Evolutionary conservation across 2,888 invertebrate species (phyloP).

Genomic region (Yponomeuta plumbellus): DNA sequence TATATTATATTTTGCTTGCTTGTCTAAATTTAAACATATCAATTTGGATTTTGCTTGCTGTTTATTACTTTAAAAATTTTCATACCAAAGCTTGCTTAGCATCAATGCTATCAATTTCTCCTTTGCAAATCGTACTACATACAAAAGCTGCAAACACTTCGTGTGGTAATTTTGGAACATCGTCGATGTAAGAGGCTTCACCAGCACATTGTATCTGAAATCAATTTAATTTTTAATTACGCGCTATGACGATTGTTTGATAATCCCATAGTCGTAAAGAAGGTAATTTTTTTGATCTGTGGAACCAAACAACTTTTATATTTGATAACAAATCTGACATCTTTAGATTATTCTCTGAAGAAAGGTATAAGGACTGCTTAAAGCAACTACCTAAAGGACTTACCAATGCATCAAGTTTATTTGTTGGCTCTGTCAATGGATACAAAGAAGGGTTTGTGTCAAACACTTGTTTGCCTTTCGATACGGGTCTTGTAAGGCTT

Average conservation of each 20-base stretch:
- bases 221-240: too few relatives aligned
- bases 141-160: slow-evolving; percentile 82
- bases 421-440: slow-evolving; percentile 80
- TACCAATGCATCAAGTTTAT: slow-evolving; percentile 73
- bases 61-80: neutral
- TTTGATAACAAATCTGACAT: too few relatives aligned
- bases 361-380: too few relatives aligned
- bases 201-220: slow-evolving; percentile 78
- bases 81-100: slow-evolving; percentile 78
- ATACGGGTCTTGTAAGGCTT: slow-evolving; percentile 58
- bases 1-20: too few relatives aligned
- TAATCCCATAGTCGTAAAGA: too few relatives aligned
- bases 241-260: neutral
- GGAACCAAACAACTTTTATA: too few relatives aligned
- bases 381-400: too few relatives aligned
- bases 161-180: slow-evolving; percentile 71
- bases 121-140: slow-evolving; percentile 61
- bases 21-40: too few relatives aligned
- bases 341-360: too few relatives aligned
- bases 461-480: slow-evolving; percentile 76
- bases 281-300: too few relatives aligned
- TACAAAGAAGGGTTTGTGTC: slow-evolving; percentile 76
- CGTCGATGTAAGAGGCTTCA: slow-evolving; percentile 80
- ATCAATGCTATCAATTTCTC: slow-evolving; percentile 76
- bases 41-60: too few relatives aligned